Evolutionary conservation across 2,797 vertebrate species (phyloP), one percentile per base, ranked within the genome.

Genomic region (Avahi laniger): DNA sequence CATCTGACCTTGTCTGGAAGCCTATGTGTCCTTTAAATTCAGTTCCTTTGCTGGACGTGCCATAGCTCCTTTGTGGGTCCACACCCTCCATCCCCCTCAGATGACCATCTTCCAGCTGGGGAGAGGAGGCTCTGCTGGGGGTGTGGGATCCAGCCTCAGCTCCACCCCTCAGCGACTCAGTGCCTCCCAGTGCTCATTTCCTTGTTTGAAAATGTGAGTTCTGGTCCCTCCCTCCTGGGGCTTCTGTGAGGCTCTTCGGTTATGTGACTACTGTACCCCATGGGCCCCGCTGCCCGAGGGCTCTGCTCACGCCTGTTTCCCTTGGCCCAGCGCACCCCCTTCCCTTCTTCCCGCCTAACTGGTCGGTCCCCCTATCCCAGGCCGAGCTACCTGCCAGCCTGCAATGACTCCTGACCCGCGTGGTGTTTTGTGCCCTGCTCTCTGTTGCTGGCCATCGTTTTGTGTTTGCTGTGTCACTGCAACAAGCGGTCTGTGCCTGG

Each of bases 141-240:
- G 8, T 24, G 22, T 17, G 2, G 75, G 57, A 65, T 50, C 67
- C 48, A 75, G n/a, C n/a, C 28, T 61, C 57, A n/a, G 33, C 24
- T 24, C 38, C 24, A 67, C 22, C 50, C 48, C 30, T 43, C n/a
- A 72, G 7, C 1, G 12, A 7, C 65, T 28, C 22, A 33, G 43
- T 26, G 14, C 38, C 72, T 80, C 30, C 20, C 2, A 28, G 15
- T 0, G 2, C 59, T 50, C 75, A 50, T 41, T 67, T 91, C 67
- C 87, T 86, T 28, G 48, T 4, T 33, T 75, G 76, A 69, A 75
- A 86, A 92, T 24, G 33, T 18, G 30, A 81, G 76, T 76, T 87
- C 7, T 8, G 26, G 63, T 6, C n/a, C 63, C 63, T 67, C 33
- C 63, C 24, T 61, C 30, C 17, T 33, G 8, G 14, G 24, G 35